A percentile compares a stretch with the other conserved stretches of the same genome.
Conservation (phyloP, 2,888 invertebrate species). For the Ceramica pisi region DNA sequence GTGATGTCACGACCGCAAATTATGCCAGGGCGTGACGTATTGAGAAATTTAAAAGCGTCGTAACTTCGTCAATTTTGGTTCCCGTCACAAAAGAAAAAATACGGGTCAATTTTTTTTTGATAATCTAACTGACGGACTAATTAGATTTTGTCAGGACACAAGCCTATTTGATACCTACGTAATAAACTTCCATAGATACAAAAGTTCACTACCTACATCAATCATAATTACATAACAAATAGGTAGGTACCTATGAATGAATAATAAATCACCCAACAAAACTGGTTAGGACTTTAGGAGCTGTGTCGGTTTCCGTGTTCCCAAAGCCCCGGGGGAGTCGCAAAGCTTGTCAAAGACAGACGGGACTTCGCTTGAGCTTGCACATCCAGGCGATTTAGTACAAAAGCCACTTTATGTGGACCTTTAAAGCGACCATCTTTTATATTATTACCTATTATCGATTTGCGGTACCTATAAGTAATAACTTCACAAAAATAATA, state of each 20-base stretch:
- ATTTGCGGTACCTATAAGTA: background rate
- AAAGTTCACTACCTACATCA: background rate
- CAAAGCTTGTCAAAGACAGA: constrained; percentile 61
- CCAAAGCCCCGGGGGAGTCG: constrained; percentile 39
- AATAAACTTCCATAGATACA: too few relatives aligned
- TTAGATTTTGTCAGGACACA: too few relatives aligned
- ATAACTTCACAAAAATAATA: too few relatives aligned
- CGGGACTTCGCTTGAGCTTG: constrained; percentile 32
- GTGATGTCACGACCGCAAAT: too few relatives aligned
- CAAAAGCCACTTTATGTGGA: constrained; percentile 41
- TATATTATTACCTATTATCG: constrained; percentile 13
- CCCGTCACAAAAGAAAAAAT: too few relatives aligned
- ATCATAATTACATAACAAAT: constrained; percentile 10
- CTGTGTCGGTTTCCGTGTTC: constrained; percentile 47
- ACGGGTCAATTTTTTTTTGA: too few relatives aligned
- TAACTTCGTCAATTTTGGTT: too few relatives aligned
- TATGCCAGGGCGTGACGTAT: too few relatives aligned
- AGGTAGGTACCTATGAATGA: background rate
- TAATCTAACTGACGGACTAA: too few relatives aligned
- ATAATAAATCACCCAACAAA: constrained; percentile 41
- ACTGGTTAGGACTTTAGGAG: constrained; percentile 36
- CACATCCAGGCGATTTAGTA: constrained; percentile 49
- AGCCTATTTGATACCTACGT: too few relatives aligned
- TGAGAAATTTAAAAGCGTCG: too few relatives aligned
- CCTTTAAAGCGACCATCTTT: constrained; percentile 19